phyloP scores from a whole-genome alignment of 1,140 invertebrate species.

The Lamellibrachia luymesi region DNA sequence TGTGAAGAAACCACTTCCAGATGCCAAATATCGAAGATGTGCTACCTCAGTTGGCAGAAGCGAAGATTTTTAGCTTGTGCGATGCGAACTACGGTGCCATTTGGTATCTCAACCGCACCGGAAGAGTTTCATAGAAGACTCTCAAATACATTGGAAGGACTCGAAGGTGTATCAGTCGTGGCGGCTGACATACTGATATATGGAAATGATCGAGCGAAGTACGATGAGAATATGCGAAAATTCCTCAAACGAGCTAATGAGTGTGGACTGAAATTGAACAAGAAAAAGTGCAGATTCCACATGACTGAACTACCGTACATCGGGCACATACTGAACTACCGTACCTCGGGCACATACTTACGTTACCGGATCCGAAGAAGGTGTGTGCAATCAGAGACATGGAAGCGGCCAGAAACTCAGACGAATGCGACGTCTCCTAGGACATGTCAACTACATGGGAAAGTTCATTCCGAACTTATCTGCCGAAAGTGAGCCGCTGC shows the following conservation, averaged over 20 bases:
- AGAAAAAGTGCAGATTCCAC: neutral
- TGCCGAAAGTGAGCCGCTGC: too few relatives aligned
- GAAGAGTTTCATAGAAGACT: constrained; percentile 14
- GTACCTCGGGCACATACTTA: neutral
- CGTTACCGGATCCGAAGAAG: too few relatives aligned
- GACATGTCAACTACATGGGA: too few relatives aligned
- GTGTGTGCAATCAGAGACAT: too few relatives aligned
- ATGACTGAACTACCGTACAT: neutral
- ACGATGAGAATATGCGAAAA: neutral
- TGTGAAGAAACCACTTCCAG: neutral
- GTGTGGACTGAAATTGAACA: neutral
- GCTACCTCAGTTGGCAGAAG: constrained; percentile 40
- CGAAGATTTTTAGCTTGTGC: constrained; percentile 56
- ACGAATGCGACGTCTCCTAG: too few relatives aligned
- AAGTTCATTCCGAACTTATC: too few relatives aligned
- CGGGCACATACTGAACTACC: neutral
- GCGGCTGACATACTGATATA: constrained; percentile 3
- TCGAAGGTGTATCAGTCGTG: neutral
- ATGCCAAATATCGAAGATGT: constrained; percentile 31
- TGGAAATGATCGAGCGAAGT: neutral
- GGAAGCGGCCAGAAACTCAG: too few relatives aligned
- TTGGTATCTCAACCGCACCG: constrained; percentile 6
- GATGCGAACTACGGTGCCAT: constrained; percentile 53
- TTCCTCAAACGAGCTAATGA: neutral
- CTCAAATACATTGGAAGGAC: neutral